phyloP scores from a whole-genome alignment of 2,113 vertebrate species.

The Varanus komodoensis region DNA sequence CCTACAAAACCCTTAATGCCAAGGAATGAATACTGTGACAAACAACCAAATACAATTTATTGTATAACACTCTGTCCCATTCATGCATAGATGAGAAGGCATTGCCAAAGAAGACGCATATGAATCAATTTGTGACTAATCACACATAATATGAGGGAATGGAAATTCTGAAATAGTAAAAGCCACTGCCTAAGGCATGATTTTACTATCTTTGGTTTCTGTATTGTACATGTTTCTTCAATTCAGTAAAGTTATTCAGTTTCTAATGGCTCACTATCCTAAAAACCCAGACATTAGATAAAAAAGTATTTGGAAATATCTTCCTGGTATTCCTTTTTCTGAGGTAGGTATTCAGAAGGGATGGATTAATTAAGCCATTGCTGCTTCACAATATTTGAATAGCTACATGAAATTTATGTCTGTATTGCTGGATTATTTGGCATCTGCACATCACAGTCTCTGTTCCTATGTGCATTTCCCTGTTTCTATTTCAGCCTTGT shows the following conservation, averaged over 20 bases:
- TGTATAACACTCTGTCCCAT: not conserved
- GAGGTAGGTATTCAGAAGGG: not conserved
- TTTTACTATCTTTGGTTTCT: not conserved
- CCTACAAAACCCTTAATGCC: accelerated
- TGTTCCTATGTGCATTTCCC: accelerated
- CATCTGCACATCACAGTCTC: not conserved
- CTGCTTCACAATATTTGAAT: not conserved
- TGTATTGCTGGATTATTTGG: not conserved
- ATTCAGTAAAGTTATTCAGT: slow-evolving; percentile 33
- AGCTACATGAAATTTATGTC: not conserved
- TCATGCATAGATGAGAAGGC: not conserved
- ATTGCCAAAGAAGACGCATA: not conserved
- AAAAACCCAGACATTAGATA: slow-evolving; percentile 24
- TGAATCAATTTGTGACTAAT: slow-evolving; percentile 41
- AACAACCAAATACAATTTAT: slow-evolving; percentile 29
- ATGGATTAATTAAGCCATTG: slow-evolving; percentile 19
- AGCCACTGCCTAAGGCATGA: not conserved
- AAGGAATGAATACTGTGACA: not conserved
- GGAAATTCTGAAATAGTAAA: slow-evolving; percentile 7
- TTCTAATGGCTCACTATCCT: slow-evolving; percentile 26
- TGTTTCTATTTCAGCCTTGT: slow-evolving; percentile 8
- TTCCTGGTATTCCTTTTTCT: accelerated
- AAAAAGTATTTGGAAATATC: slow-evolving; percentile 20
- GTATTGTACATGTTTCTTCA: not conserved
- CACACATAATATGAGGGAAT: not conserved